phyloP scores from a whole-genome alignment of 2,113 vertebrate genomes.

The Salvelinus namaycush region DNA sequence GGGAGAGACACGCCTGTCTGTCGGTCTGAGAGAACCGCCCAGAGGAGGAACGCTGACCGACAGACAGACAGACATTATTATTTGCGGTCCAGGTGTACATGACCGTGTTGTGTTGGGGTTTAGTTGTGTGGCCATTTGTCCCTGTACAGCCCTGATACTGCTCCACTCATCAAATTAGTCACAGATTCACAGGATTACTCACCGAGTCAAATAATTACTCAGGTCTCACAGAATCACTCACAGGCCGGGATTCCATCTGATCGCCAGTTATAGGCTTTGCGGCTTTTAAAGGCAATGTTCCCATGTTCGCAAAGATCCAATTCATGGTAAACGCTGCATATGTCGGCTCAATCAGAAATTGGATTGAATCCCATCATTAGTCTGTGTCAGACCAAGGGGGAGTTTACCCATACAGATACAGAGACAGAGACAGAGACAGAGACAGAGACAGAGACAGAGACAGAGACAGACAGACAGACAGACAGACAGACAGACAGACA shows the following conservation, averaged over 20 bases:
- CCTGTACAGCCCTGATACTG: constrained; percentile 62
- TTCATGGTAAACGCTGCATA: constrained; percentile 29
- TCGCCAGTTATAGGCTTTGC: constrained; percentile 1
- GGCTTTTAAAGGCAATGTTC: constrained; percentile 13
- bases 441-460: no score
- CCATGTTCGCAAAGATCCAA: constrained; percentile 12
- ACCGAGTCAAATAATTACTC: not conserved
- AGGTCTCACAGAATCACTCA: no score
- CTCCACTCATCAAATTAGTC: constrained; percentile 42
- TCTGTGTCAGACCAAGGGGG: not conserved
- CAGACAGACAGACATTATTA: constrained; percentile 44
- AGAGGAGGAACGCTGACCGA: constrained; percentile 11
- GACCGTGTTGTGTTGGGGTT: constrained; percentile 42
- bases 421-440: constrained; percentile 10
- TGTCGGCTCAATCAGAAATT: no score
- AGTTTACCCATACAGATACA: constrained; percentile 23
- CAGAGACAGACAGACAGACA: constrained; percentile 1
- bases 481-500: constrained; percentile 3
- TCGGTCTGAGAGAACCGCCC: constrained; percentile 38
- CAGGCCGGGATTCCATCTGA: not conserved
- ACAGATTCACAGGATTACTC: not conserved
- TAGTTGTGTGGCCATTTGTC: constrained; percentile 46
- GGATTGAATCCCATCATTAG: no score
- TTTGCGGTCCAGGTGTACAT: constrained; percentile 48
- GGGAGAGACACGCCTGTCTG: constrained; percentile 26